Percentiles rank a stretch among this genome's conserved stretches.
phyloP scores from a whole-genome alignment of 2,797 vertebrate genomes.

The Acropternis orthonyx region DNA sequence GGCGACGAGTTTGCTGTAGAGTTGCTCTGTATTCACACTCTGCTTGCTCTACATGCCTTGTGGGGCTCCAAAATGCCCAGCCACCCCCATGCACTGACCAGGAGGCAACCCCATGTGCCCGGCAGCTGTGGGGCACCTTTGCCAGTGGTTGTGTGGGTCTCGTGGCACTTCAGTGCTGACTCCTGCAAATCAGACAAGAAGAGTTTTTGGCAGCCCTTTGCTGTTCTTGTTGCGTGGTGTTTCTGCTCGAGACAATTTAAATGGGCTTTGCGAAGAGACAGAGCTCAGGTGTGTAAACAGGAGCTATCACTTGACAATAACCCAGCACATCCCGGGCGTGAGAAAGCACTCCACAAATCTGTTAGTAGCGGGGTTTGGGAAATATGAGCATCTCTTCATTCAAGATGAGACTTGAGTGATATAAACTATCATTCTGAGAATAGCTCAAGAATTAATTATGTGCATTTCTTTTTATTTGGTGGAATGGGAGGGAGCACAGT shows the following conservation, averaged over 20 bases:
- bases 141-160: not conserved
- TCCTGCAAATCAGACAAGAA: not conserved
- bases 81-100: accelerated
- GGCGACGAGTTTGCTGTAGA: not conserved
- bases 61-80: not conserved
- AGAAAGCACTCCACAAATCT: not conserved
- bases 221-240: not conserved
- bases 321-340: not conserved
- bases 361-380: not conserved
- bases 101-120: not conserved
- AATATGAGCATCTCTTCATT: not conserved
- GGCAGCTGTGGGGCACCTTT: not conserved
- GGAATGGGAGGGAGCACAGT: not conserved
- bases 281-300: not conserved
- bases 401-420: not conserved
- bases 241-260: not conserved
- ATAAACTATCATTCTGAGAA: not conserved
- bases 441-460: not conserved
- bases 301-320: not conserved
- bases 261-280: not conserved
- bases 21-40: not conserved
- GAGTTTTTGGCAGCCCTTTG: not conserved
- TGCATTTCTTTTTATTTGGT: not conserved
- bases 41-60: not conserved
- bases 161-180: not conserved